phyloP scores from a whole-genome alignment of 2,797 vertebrate species.

The Nothura maculosa region DNA sequence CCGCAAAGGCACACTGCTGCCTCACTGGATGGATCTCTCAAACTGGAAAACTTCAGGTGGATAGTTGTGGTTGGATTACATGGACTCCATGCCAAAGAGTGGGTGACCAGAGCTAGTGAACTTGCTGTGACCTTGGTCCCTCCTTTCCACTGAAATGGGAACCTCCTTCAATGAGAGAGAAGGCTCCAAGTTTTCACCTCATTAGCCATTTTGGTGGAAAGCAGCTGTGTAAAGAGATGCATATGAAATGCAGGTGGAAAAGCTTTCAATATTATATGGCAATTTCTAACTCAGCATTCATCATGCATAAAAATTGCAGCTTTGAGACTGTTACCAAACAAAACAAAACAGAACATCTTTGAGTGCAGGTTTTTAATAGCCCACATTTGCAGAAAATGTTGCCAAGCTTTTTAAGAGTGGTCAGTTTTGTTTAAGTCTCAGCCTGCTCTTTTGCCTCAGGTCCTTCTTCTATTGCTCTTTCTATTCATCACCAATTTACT shows the following conservation, averaged over 20 bases:
- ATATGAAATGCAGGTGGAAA: slow-evolving; percentile 37
- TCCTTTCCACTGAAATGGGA: not conserved
- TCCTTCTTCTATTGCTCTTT: slow-evolving; percentile 29
- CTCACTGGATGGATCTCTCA: not conserved
- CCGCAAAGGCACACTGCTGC: no score
- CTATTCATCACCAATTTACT: slow-evolving; percentile 38
- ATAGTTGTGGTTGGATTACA: not conserved
- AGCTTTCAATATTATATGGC: not conserved
- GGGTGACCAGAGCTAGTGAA: not conserved
- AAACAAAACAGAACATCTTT: slow-evolving; percentile 24
- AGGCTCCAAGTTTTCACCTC: slow-evolving; percentile 39
- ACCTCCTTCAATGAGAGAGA: not conserved
- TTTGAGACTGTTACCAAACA: slow-evolving; percentile 9
- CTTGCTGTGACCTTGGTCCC: not conserved
- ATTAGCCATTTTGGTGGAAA: slow-evolving; percentile 38
- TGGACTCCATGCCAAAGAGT: not conserved
- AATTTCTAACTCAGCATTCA: slow-evolving; percentile 48
- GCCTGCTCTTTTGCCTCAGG: not conserved
- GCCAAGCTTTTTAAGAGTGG: not conserved
- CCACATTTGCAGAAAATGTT: slow-evolving; percentile 13
- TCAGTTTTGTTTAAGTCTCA: not conserved
- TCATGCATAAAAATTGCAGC: slow-evolving; percentile 18
- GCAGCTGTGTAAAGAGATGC: slow-evolving; percentile 46
- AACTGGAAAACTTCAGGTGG: not conserved
- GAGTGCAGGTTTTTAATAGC: slow-evolving; percentile 15